phyloP scores from a whole-genome alignment of 1,140 invertebrate species.

The Cydia strobilella region DNA sequence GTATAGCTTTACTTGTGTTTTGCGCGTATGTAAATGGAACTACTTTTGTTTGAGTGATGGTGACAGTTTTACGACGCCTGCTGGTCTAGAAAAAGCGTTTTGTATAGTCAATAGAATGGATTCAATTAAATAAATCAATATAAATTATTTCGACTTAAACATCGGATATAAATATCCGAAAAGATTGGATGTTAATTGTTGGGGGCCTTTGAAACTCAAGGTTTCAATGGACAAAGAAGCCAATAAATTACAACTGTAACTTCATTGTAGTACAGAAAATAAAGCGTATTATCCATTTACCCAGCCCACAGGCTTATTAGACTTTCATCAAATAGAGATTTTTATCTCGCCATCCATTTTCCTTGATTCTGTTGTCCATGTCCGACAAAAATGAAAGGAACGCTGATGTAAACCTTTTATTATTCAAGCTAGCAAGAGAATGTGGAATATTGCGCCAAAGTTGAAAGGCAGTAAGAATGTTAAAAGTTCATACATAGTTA shows the following conservation, averaged over 20 bases:
- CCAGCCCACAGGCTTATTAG: slow-evolving; percentile 15
- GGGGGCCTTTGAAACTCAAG: background rate
- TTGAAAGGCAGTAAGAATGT: slow-evolving; percentile 16
- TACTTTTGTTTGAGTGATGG: slow-evolving; percentile 22
- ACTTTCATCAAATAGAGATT: slow-evolving; percentile 31
- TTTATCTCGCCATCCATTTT: slow-evolving; percentile 26
- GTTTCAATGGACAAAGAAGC: slow-evolving; percentile 8
- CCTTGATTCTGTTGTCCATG: slow-evolving; percentile 32
- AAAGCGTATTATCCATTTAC: slow-evolving; percentile 27
- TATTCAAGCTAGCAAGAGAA: slow-evolving; percentile 26
- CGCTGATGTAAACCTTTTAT: slow-evolving; percentile 24
- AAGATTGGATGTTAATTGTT: background rate
- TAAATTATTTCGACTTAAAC: no score
- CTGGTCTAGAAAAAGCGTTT: background rate
- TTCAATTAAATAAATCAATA: no score
- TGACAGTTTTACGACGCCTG: slow-evolving; percentile 9
- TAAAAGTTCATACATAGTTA: slow-evolving; percentile 17
- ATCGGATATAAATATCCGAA: background rate
- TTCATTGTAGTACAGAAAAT: slow-evolving; percentile 26
- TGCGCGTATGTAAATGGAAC: slow-evolving; percentile 20
- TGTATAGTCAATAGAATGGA: background rate
- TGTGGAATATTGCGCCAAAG: slow-evolving; percentile 12
- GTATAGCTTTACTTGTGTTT: slow-evolving; percentile 22
- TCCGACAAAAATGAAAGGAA: slow-evolving; percentile 23
- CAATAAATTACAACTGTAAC: slow-evolving; percentile 18